A percentile compares a stretch with the other conserved stretches of the same genome.
Conservation (phyloP, 2,797 vertebrate species). For the Syngnathus acus region DNA sequence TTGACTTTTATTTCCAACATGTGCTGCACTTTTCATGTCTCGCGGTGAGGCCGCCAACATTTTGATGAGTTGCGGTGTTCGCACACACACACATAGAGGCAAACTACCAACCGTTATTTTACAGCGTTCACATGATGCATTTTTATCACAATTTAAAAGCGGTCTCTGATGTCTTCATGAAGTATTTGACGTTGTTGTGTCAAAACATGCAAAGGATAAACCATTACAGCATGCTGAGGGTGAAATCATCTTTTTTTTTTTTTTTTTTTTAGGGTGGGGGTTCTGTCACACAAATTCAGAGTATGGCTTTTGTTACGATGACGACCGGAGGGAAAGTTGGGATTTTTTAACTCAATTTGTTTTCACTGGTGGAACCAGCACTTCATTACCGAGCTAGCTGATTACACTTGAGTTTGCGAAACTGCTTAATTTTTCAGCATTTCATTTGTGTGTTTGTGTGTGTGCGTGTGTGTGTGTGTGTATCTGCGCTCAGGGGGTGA, state of each 20-base stretch:
- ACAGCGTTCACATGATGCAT: background rate
- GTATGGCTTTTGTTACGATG: background rate
- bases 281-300: background rate
- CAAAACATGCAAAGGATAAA: background rate
- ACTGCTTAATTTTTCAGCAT: no score
- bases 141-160: background rate
- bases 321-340: background rate
- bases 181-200: background rate
- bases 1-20: conserved; percentile 4
- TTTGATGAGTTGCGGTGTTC: background rate
- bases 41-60: background rate
- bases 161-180: background rate
- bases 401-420: no score
- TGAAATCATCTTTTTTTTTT: background rate
- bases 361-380: background rate
- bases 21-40: conserved; percentile 3
- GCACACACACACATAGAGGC: background rate
- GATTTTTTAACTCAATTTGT: background rate
- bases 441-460: no score
- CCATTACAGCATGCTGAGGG: background rate
- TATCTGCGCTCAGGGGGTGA: conserved; percentile 10
- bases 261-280: no score
- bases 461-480: background rate
- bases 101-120: background rate
- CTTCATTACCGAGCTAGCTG: background rate